phyloP scores from a whole-genome alignment of 2,113 vertebrate genomes.

The Empidonax traillii region DNA sequence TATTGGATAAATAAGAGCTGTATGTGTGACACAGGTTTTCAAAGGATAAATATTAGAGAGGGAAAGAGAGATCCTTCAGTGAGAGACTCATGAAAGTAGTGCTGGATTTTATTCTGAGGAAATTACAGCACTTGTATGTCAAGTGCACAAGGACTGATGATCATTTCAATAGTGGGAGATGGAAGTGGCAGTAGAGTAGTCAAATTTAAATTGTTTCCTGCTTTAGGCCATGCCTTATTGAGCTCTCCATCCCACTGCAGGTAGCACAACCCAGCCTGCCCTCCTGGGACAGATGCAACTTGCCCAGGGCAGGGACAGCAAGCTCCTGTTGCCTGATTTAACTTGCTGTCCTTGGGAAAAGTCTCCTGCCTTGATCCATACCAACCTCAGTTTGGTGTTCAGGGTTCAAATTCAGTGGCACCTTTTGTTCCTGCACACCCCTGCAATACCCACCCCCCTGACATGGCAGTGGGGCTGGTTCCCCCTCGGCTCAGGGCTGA shows the following conservation, averaged over 20 bases:
- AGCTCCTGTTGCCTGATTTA: background rate
- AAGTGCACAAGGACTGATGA: conserved; percentile 45
- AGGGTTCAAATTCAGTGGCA: background rate
- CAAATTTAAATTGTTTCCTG: conserved; percentile 34
- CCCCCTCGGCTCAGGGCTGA: background rate
- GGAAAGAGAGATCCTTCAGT: conserved; percentile 47
- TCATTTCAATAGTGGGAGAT: conserved; percentile 60
- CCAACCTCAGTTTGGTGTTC: background rate
- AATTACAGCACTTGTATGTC: conserved; percentile 53
- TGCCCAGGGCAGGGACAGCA: background rate
- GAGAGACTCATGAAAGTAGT: conserved; percentile 31
- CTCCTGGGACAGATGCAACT: background rate
- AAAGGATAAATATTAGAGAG: conserved; percentile 68
- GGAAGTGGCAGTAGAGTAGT: conserved; percentile 13
- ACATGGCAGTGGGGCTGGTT: fast-evolving
- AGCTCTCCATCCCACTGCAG: background rate
- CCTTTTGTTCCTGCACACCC: background rate
- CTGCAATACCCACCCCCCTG: background rate
- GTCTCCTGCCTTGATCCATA: background rate
- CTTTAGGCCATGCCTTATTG: background rate
- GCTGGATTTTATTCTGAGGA: conserved; percentile 51
- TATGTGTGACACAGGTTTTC: conserved; percentile 63
- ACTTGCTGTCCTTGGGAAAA: background rate
- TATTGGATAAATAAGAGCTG: conserved; percentile 64
- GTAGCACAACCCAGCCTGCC: background rate